Evolutionary conservation across 2,797 vertebrate species (phyloP), one percentile per base, ranked within the genome.

Genomic region (Acropternis orthonyx): DNA sequence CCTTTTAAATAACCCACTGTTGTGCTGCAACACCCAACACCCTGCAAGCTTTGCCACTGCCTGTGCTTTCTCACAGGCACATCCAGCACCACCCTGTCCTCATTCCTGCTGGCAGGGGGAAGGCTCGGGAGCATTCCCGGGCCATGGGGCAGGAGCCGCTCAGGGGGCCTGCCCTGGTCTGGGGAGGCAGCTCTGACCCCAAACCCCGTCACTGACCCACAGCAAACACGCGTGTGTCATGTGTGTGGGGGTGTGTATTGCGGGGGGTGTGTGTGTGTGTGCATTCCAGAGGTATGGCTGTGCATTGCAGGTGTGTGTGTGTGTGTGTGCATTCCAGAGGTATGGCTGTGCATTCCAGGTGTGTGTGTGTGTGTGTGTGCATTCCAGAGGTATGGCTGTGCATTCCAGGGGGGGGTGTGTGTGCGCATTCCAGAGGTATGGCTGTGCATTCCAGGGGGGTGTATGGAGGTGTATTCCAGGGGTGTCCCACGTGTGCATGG

Each of bases 11-110:
- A 58, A 37, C 0, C 24, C 28, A 6, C 10, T 9, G 10, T 0
- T 1, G 19, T 0, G 9, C 48, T 5, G 21, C 73, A 44, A 16
- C 3, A 21, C 44, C 21, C 51, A 14, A 3, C 41, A 2, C 2
- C 0, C 4, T 0, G 18, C 10, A 12, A 48, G 36, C 41, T 61
- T 21, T 30, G 1, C 18, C 7, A 9, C 3, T 0, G 13, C 22
- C 46, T 0, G 28, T 32, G 51, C 18, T 1, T 27, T 9, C 62
- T 18, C 36, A 6, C 56, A 18, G 44, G 30, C 16, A 8, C 7
- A 8, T 2, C 52, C 56, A 12, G 18, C 44, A 16, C 0, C 2
- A 8, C 21, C 27, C 1, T 0, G 14, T 3, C 20, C 54, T 5
- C 5, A 3, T 1, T 27, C 30, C 44, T 4, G 58, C 9, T 0